Evolutionary conservation across 2,797 vertebrate genomes (phyloP).

Genomic region (Tenualosa thibaudeaui): DNA sequence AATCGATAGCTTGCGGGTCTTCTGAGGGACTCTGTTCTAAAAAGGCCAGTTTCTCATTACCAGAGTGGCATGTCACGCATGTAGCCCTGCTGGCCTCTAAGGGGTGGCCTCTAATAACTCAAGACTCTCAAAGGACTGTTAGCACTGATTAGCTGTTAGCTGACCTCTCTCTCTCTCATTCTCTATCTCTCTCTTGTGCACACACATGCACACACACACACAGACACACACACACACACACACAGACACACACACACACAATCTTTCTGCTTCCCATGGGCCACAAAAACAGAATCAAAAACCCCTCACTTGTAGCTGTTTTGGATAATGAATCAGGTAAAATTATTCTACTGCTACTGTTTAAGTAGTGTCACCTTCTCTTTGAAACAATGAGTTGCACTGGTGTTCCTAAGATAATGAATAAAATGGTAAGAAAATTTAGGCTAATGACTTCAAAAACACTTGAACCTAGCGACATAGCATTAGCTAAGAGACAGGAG

Average conservation of each 20-base stretch:
- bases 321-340: background rate
- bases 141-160: background rate
- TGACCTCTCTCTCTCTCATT: background rate
- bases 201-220: no score
- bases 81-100: background rate
- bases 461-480: background rate
- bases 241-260: no score
- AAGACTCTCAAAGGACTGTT: background rate
- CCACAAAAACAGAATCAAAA: background rate
- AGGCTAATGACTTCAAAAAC: conserved; percentile 7
- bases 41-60: background rate
- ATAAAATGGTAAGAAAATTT: background rate
- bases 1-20: background rate
- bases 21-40: background rate
- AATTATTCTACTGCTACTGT: background rate
- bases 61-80: background rate
- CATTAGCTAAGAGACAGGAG: background rate
- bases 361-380: background rate
- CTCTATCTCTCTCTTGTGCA: background rate
- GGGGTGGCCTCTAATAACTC: background rate
- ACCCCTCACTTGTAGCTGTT: background rate
- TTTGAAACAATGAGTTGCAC: background rate
- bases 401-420: background rate
- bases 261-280: background rate
- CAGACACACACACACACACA: no score